Evolutionary conservation across 2,113 vertebrate genomes (phyloP), one percentile per base, ranked within the genome.

Genomic region (Thymallus thymallus): DNA sequence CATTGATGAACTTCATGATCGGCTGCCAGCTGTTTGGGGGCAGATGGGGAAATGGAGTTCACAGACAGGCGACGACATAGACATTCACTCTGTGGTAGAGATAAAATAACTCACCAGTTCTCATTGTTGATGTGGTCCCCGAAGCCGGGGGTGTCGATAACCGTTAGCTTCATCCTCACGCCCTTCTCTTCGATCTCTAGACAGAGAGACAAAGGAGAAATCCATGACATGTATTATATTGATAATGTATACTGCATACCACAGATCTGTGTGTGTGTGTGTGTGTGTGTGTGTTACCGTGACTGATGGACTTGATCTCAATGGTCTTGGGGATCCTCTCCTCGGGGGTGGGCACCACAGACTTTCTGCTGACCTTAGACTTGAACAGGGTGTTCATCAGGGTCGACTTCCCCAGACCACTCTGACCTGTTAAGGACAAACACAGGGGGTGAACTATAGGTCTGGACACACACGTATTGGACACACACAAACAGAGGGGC

Each of bases 91-190:
- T 20, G 22, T 26, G 26, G 63, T n/a, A 6, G 62, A 5, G 26
- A 20, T 56, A 30, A 30, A 24, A 16, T 23, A 0, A 32, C 93
- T 95, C 82, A 99, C 98, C 98, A 99, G 90, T 99, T 97, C 91
- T 98, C 96, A 0, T 99, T 99, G 92, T 98, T 99, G 92, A 99
- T 99, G 86, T 99, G 98, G 89, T 99, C 98, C 78, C 98, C 98
- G 56, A 99, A 99, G 32, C 97, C 97, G 0, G 97, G 97, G 0
- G 97, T 99, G 89, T 99, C 97, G 0, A 99, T 98, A 65, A 99
- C 96, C 0, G 97, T 98, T 83, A 99, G 92, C 86, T 99, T 99
- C 98, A 99, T 99, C 75, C 95, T 95, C 76, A 99, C 97, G 0
- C 98, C 98, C 76, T 99, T 99, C 91, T 99, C 98, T 80, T 99